Evolutionary conservation across 2,888 invertebrate species (phyloP).

Genomic region (Spatulosminthurus flaviceps): DNA sequence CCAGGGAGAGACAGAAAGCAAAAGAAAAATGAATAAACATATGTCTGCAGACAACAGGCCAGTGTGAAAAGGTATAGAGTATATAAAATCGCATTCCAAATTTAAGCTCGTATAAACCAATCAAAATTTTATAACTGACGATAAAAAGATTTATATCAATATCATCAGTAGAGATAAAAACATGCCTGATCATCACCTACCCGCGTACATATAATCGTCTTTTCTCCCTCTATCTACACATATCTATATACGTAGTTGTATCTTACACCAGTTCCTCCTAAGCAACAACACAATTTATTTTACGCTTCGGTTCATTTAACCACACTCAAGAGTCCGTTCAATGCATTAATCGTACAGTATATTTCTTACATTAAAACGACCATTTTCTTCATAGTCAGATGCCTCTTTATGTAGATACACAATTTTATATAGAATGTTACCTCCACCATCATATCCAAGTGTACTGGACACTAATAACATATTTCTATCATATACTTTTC

Average conservation of each 20-base stretch:
- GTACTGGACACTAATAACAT: no score
- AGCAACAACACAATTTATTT: slow-evolving; percentile 32
- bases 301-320: slow-evolving; percentile 43
- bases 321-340: slow-evolving; percentile 6
- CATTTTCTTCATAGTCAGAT: no score
- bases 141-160: slow-evolving; percentile 44
- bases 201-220: neutral
- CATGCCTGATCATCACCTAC: slow-evolving; percentile 27
- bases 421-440: no score
- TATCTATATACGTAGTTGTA: neutral
- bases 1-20: neutral
- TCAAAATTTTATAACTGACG: slow-evolving; percentile 31
- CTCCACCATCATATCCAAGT: no score
- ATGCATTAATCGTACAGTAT: neutral
- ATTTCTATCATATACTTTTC: no score
- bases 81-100: neutral
- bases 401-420: no score
- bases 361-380: neutral
- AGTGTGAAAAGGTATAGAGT: neutral
- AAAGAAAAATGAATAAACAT: neutral
- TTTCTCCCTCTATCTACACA: no score
- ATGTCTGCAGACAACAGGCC: neutral
- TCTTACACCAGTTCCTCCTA: no score
- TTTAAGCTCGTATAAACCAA: slow-evolving; percentile 30
- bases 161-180: slow-evolving; percentile 26